These are phyloP conservation scores for Leucophenga maculata DNA, from an alignment of 2,888 invertebrate species.

Conservation along the genomic window DNA sequence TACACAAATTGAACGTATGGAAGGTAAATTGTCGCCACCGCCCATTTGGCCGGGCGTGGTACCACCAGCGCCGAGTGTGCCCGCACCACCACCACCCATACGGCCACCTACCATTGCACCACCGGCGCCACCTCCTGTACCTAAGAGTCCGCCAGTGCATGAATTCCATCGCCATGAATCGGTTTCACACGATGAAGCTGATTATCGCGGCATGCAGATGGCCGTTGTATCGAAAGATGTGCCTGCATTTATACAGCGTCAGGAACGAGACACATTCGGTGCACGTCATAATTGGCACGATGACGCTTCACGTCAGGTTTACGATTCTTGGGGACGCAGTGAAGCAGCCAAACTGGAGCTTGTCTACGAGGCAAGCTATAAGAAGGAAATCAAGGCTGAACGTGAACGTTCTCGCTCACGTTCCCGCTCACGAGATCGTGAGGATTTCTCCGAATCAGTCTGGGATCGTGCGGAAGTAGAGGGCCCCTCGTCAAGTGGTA, in stretches of 20 bases:
- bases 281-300: slow-evolving; percentile 78
- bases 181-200: slow-evolving; percentile 26
- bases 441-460: slow-evolving; percentile 72
- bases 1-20: slow-evolving; percentile 77
- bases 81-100: slow-evolving; percentile 76
- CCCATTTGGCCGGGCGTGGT: slow-evolving; percentile 80
- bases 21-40: slow-evolving; percentile 74
- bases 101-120: slow-evolving; percentile 74
- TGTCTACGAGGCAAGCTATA: slow-evolving; percentile 69
- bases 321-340: slow-evolving; percentile 72
- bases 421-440: slow-evolving; percentile 71
- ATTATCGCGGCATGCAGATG: slow-evolving; percentile 23
- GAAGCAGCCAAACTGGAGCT: slow-evolving; percentile 72
- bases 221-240: slow-evolving; percentile 62
- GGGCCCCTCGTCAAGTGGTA: slow-evolving; percentile 71
- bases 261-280: slow-evolving; percentile 82
- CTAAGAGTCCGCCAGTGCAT: slow-evolving; percentile 76
- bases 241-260: slow-evolving; percentile 78
- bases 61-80: slow-evolving; percentile 76
- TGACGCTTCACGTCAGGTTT: slow-evolving; percentile 63
- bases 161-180: slow-evolving; percentile 21
- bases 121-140: slow-evolving; percentile 78
- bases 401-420: slow-evolving; percentile 71
- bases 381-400: slow-evolving; percentile 67
- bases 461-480: slow-evolving; percentile 73